phyloP scores from a whole-genome alignment of 2,888 invertebrate species.

The Mycalesis mineus region DNA sequence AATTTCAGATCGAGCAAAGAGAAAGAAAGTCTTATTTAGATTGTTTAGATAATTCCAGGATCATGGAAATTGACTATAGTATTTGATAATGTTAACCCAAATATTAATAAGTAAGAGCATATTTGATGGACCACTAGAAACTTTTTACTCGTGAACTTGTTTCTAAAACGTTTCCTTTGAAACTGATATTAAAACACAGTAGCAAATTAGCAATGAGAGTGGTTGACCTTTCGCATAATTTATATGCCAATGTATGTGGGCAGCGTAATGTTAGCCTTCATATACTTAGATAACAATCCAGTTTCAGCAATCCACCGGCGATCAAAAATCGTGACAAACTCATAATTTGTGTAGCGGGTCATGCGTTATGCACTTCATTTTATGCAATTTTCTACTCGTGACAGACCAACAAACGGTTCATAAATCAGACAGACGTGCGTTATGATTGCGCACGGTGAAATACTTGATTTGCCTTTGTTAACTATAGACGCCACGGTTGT shows the following conservation, averaged over 20 bases:
- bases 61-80: too few relatives aligned
- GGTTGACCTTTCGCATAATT: not conserved
- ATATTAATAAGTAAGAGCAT: too few relatives aligned
- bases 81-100: too few relatives aligned
- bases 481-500: conserved; percentile 27
- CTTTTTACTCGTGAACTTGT: too few relatives aligned
- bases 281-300: conserved; percentile 11
- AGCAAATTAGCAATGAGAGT: not conserved
- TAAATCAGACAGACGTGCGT: conserved; percentile 34
- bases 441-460: conserved; percentile 30
- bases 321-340: conserved; percentile 26
- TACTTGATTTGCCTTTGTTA: conserved; percentile 43
- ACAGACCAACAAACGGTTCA: conserved; percentile 28
- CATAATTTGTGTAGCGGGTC: conserved; percentile 14
- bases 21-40: too few relatives aligned
- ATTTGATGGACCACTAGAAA: too few relatives aligned
- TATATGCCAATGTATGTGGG: not conserved
- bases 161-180: not conserved
- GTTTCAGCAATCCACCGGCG: conserved; percentile 19
- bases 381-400: conserved; percentile 23
- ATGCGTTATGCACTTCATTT: conserved; percentile 18
- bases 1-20: too few relatives aligned
- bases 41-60: too few relatives aligned
- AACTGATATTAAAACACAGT: not conserved
- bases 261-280: not conserved